Percentiles rank a stretch among this genome's conserved stretches.
Evolutionary conservation across 2,888 invertebrate genomes (phyloP).

Genomic region (Nysson spinosus): DNA sequence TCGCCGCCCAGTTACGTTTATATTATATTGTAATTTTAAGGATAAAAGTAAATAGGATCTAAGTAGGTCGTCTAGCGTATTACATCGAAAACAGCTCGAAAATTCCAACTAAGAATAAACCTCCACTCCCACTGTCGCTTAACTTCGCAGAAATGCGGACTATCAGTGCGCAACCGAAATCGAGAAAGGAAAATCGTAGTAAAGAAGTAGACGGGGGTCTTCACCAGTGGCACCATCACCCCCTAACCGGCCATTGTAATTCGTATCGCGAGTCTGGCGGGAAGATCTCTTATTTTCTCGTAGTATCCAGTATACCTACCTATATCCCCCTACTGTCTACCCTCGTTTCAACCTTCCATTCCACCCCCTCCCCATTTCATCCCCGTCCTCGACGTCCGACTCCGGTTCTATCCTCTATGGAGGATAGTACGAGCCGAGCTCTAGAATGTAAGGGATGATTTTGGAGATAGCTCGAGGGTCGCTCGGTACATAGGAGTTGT

Average conservation of each 20-base stretch:
- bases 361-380: conserved; percentile 32
- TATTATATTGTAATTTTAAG: too few relatives aligned
- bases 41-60: too few relatives aligned
- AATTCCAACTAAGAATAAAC: too few relatives aligned
- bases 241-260: conserved; percentile 67
- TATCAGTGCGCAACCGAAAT: conserved; percentile 14
- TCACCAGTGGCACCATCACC: conserved; percentile 23
- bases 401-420: conserved; percentile 57
- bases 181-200: conserved; percentile 22
- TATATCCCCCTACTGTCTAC: conserved; percentile 61
- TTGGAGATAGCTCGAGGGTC: conserved; percentile 77
- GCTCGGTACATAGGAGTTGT: conserved; percentile 74
- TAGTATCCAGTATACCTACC: conserved; percentile 65
- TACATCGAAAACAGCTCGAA: too few relatives aligned
- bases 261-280: conserved; percentile 65
- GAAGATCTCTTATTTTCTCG: conserved; percentile 72
- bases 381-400: conserved; percentile 56
- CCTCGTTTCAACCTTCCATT: conserved; percentile 56
- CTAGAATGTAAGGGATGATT: conserved; percentile 77
- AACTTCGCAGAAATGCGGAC: neutral
- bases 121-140: neutral
- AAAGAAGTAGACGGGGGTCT: neutral
- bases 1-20: too few relatives aligned
- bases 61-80: too few relatives aligned
- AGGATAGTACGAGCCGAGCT: conserved; percentile 64